These are phyloP conservation scores for Hemaris fuciformis DNA, from an alignment of 2,888 invertebrate species.

Conservation along the genomic window DNA sequence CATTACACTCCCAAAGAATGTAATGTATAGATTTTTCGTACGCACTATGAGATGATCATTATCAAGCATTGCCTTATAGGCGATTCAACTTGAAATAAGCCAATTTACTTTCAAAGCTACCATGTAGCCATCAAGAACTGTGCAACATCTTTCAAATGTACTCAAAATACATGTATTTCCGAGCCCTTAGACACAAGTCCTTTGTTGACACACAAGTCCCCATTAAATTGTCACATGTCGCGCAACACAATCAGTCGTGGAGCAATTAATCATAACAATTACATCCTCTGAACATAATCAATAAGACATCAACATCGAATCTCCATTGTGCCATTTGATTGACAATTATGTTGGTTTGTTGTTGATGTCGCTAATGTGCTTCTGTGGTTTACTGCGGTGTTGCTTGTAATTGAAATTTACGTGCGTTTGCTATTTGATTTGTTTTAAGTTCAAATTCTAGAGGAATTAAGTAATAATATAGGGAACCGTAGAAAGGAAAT, in stretches of 20 bases:
- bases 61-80: no score
- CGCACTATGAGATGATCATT: no score
- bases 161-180: no score
- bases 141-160: no score
- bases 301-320: slow-evolving; percentile 11
- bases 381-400: slow-evolving; percentile 1
- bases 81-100: no score
- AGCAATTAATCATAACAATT: slow-evolving; percentile 11
- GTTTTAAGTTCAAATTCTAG: background rate
- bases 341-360: slow-evolving; percentile 15
- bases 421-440: background rate
- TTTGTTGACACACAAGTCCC: no score
- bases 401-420: slow-evolving; percentile 4
- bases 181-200: no score
- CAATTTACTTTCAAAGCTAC: no score
- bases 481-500: background rate
- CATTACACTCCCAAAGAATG: no score
- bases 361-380: background rate
- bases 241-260: background rate
- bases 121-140: no score
- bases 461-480: background rate
- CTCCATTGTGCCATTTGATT: slow-evolving; percentile 19
- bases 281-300: slow-evolving; percentile 14
- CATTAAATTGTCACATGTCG: no score
- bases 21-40: no score